Base-by-base conservation (phyloP, 2,888 invertebrate species). In the Pristionchus japonicus region DNA sequence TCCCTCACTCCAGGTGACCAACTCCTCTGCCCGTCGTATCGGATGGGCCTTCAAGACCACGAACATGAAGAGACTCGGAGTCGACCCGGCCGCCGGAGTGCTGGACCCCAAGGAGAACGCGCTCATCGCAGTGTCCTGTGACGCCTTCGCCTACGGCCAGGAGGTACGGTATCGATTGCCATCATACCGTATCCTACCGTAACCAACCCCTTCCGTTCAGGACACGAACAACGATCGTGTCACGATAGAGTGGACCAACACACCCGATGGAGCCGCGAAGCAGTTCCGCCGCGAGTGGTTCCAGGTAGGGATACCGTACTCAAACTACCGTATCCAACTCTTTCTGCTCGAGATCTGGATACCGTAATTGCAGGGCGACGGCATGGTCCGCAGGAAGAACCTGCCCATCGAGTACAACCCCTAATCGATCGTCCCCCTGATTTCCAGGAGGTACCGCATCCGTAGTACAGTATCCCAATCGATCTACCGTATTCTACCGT, bases 211-310 rank as follows among this genome's bases (percentile, higher is more conserved):
- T 20, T 37, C 70, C 37, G 20, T 70, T 34, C 70, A 70, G 70
- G 70, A 70, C 37, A 70, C 70, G 4, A 70, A 70, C 70, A 70
- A 70, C 70, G 70, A 70, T 37, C 70, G 70, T 70, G 70, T 70
- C 6, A 70, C 70, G 7, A 70, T 70, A 37, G 70, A 70, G 70
- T 70, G 70, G 70, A 70, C 70, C 70, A 67, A 67, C 64, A 67
- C 64, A 1, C 57, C 57, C 3, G 57, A 57, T 20, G 70, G 70
- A 37, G 70, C 70, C 40, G 70, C 70, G 37, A 70, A 70, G 70
- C 70, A 70, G 70, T 70, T 70, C 70, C 70, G 70, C 37, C 70
- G 70, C 70, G 70, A 70, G 70, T 70, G 70, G 70, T 70, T 70
- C 70, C 70, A 70, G 70, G n/a, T n/a, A n/a, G n/a, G n/a, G n/a